Conservation (phyloP, 2,888 invertebrate species). For the Carcina quercana region DNA sequence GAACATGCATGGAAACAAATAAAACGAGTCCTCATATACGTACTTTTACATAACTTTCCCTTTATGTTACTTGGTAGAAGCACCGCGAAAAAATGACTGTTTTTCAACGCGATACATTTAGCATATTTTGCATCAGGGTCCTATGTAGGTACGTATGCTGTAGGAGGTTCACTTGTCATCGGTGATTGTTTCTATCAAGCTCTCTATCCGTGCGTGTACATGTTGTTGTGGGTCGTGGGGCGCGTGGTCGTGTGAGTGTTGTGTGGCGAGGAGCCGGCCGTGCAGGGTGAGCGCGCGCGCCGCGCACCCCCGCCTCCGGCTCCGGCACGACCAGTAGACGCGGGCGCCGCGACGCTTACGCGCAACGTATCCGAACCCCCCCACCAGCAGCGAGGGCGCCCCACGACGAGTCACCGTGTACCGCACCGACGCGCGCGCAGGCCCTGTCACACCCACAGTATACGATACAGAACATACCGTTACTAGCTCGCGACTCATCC, state of each 20-base stretch:
- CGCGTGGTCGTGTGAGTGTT: constrained; percentile 41
- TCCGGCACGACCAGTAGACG: constrained; percentile 63
- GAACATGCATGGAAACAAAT: constrained; percentile 6
- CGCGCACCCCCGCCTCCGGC: constrained; percentile 42
- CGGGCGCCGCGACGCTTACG: constrained; percentile 57
- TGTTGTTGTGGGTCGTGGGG: constrained; percentile 31
- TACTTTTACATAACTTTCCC: no score
- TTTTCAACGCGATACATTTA: no score
- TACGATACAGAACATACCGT: constrained; percentile 8
- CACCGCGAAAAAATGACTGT: no score
- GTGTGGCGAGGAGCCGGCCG: constrained; percentile 41
- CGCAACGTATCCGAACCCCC: constrained; percentile 51
- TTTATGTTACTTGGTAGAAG: no score
- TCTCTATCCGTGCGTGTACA: constrained; percentile 50
- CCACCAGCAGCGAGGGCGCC: constrained; percentile 53
- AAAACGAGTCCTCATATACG: no score
- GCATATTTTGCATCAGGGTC: no score
- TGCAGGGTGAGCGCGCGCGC: constrained; percentile 53
- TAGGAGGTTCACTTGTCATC: neutral
- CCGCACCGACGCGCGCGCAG: constrained; percentile 31
- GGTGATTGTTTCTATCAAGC: constrained; percentile 53
- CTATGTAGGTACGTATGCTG: no score
- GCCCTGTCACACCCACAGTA: constrained; percentile 24
- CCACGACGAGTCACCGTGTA: constrained; percentile 63
- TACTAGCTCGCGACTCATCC: no score